Base-by-base conservation (phyloP, 2,888 invertebrate species). In the Habrosyne pyritoides region DNA sequence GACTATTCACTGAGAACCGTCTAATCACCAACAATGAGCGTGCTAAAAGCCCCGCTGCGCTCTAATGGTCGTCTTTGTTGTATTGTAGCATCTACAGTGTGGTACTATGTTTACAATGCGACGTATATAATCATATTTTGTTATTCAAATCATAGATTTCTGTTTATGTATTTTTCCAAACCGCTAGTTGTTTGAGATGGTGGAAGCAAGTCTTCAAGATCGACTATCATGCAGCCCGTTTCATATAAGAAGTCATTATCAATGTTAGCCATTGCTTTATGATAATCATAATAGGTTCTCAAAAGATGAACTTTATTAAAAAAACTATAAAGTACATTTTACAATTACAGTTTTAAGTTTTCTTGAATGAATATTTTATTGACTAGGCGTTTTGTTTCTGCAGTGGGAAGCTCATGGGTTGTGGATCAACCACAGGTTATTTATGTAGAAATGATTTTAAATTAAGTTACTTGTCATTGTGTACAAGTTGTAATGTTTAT, bases 21-120 rank as follows among this genome's bases (percentile, higher is more conserved):
- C 50, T 60, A 60, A 64, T 64, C 57, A 57, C 28, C 24, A 50
- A 62, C 60, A 60, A 62, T 56, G 47, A 50, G 56, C 58, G 55
- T 50, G 55, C 51, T 60, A 54, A 61, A 60, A 62, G 64, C 58
- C 50, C 53, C 42, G 52, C 49, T 48, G 33, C 56, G 54, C 48
- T 49, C 56, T 59, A 59, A 56, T 59, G 54, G 56, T 21, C 49
- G 53, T 54, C 53, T 51, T 56, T 61, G 52, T 57, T 10, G 48
- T 42, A 49, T 42, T 28, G 46, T 50, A 1, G 12, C 10, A 47
- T 50, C 5, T n/a, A 57, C 52, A 54, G 53, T 49, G n/a, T 24
- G 33, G 8, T 48, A 28, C 36, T 57, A 47, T 57, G 42, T 47
- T 53, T 47, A 50, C 47, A 51, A 47, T 51, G n/a, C 51, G 22